Evolutionary conservation across 2,113 vertebrate genomes (phyloP).

Genomic region (Empidonax alnorum): DNA sequence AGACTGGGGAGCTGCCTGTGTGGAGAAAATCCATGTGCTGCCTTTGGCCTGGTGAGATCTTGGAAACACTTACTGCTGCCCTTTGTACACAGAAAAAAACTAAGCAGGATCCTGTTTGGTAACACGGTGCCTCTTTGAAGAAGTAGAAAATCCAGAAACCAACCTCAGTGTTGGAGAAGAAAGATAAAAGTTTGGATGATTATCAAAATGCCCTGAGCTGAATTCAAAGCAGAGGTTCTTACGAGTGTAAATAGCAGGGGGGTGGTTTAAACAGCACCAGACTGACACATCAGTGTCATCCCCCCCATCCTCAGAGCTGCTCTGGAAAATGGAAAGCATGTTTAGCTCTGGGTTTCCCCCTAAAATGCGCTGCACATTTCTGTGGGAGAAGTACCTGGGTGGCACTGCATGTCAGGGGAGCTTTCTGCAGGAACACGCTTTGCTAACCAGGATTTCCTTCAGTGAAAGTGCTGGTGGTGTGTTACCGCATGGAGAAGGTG

Average conservation of each 20-base stretch:
- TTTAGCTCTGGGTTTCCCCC: background rate
- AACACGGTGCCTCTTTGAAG: background rate
- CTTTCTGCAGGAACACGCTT: background rate
- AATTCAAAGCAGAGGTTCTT: background rate
- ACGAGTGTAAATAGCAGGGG: background rate
- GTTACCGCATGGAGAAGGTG: background rate
- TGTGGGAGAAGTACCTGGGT: background rate
- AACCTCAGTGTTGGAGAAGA: background rate
- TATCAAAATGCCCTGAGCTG: slow-evolving; percentile 20
- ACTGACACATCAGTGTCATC: background rate
- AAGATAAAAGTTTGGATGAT: background rate
- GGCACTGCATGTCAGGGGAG: background rate
- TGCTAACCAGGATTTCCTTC: background rate
- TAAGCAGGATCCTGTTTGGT: background rate
- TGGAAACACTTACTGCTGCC: background rate
- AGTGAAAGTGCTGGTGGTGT: background rate
- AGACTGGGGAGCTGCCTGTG: background rate
- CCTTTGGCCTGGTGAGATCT: background rate
- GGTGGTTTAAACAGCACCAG: background rate
- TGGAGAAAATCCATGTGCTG: background rate
- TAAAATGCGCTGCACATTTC: background rate
- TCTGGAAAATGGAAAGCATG: background rate
- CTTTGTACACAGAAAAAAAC: background rate
- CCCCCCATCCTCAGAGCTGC: background rate
- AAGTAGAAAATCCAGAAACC: slow-evolving; percentile 26